Percentiles rank a stretch among this genome's conserved stretches.
These are phyloP conservation scores for Heterotis niloticus DNA, from an alignment of 2,113 vertebrate species.

Conservation along the genomic window DNA sequence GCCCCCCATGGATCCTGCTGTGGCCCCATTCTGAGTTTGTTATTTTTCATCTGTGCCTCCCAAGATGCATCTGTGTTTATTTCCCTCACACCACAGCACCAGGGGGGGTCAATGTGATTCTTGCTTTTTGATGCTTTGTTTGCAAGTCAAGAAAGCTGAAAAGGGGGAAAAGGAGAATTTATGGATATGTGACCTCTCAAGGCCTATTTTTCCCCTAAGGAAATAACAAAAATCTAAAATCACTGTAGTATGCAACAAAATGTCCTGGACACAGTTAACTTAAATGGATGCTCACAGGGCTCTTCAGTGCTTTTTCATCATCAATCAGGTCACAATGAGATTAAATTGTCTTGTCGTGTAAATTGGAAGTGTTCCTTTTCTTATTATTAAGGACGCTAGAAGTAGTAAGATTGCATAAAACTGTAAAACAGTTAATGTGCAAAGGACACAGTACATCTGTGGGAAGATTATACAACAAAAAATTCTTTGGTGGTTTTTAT, in stretches of 20 bases:
- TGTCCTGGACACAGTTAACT: neutral
- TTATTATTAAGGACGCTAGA: neutral
- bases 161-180: neutral
- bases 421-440: neutral
- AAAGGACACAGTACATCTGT: slow-evolving; percentile 5
- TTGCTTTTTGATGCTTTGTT: slow-evolving; percentile 45
- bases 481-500: neutral
- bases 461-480: neutral
- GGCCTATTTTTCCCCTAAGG: neutral
- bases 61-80: slow-evolving; percentile 47
- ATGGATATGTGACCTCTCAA: neutral
- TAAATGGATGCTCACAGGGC: neutral
- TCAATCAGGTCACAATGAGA: neutral
- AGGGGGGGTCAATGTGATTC: slow-evolving; percentile 39
- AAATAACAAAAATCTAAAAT: slow-evolving; percentile 12
- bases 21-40: slow-evolving; percentile 48
- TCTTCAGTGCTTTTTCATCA: neutral
- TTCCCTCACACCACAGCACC: slow-evolving; percentile 41
- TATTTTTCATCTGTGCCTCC: slow-evolving; percentile 51
- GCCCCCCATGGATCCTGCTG: slow-evolving; percentile 47
- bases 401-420: neutral
- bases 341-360: neutral
- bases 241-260: slow-evolving; percentile 5
- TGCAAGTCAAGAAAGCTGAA: slow-evolving; percentile 36
- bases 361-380: neutral